phyloP scores from a whole-genome alignment of 2,797 vertebrate genomes.

The Rhyacichthys aspro region DNA sequence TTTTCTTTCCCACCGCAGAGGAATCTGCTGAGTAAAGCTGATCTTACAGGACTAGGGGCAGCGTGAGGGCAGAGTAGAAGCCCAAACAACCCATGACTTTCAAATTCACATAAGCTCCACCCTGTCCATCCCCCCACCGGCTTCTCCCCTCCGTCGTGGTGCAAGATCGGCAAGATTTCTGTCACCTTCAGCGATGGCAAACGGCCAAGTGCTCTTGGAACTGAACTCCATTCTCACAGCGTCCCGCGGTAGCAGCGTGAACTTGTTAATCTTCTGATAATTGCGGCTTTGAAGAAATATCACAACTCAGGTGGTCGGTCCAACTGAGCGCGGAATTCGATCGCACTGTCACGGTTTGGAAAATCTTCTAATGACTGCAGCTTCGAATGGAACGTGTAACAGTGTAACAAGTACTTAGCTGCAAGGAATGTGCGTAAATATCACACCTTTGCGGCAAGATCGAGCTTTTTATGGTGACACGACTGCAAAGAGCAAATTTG shows the following conservation, averaged over 20 bases:
- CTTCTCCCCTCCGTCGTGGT: constrained; percentile 81
- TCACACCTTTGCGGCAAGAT: constrained; percentile 83
- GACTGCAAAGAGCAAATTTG: constrained; percentile 79
- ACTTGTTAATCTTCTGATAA: constrained; percentile 81
- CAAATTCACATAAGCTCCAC: constrained; percentile 74
- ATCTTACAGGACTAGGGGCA: constrained; percentile 84
- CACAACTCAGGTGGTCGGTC: constrained; percentile 54
- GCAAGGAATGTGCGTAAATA: neutral
- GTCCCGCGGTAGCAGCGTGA: constrained; percentile 74
- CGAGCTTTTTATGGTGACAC: constrained; percentile 88
- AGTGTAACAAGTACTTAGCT: neutral
- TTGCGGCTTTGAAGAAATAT: constrained; percentile 75
- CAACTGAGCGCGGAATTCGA: constrained; percentile 29
- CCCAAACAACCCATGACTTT: constrained; percentile 81
- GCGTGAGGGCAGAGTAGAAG: constrained; percentile 78
- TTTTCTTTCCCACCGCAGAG: constrained; percentile 72
- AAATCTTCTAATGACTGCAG: constrained; percentile 25
- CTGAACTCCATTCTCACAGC: constrained; percentile 80
- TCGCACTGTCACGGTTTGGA: constrained; percentile 34
- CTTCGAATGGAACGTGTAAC: constrained; percentile 13
- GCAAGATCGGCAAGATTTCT: constrained; percentile 87
- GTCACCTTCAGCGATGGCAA: constrained; percentile 86
- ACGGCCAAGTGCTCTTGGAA: constrained; percentile 79
- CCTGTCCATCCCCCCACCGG: constrained; percentile 61
- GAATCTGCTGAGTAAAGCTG: constrained; percentile 95